Percentiles rank a stretch among this genome's conserved stretches.
phyloP scores from a whole-genome alignment of 2,113 vertebrate genomes.

The human region DNA sequence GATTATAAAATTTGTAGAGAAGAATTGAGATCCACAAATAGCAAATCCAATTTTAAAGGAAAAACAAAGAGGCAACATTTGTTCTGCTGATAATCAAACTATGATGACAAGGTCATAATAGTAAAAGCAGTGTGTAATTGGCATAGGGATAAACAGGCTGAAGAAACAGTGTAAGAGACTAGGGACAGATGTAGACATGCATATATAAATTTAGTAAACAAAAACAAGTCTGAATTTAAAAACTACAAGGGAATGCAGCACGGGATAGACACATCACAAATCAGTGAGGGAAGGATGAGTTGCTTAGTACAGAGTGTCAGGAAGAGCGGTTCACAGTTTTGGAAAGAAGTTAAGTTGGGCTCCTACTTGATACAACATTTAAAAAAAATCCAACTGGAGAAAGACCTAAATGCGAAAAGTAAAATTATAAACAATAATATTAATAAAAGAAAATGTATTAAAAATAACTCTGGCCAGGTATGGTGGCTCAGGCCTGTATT shows the following conservation, averaged over 20 bases:
- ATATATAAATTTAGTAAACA: neutral
- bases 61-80: constrained; percentile 11
- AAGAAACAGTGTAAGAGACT: neutral
- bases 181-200: neutral
- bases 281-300: neutral
- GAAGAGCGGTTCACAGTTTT: neutral
- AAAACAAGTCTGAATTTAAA: constrained; percentile 12
- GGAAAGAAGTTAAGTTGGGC: neutral
- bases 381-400: neutral
- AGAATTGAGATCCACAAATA: constrained; percentile 46
- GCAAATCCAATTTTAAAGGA: constrained; percentile 58
- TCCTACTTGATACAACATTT: neutral
- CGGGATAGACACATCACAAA: neutral
- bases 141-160: neutral
- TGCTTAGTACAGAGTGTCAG: neutral
- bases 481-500: neutral
- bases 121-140: neutral
- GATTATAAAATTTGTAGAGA: constrained; percentile 45
- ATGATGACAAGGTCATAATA: constrained; percentile 24
- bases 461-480: constrained; percentile 8
- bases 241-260: neutral
- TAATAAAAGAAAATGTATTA: neutral
- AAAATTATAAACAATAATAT: constrained; percentile 39
- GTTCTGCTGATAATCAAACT: constrained; percentile 6
- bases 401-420: constrained; percentile 23